These are phyloP conservation scores for Halictus rubicundus DNA, from an alignment of 1,140 invertebrate genomes.

Conservation along the genomic window DNA sequence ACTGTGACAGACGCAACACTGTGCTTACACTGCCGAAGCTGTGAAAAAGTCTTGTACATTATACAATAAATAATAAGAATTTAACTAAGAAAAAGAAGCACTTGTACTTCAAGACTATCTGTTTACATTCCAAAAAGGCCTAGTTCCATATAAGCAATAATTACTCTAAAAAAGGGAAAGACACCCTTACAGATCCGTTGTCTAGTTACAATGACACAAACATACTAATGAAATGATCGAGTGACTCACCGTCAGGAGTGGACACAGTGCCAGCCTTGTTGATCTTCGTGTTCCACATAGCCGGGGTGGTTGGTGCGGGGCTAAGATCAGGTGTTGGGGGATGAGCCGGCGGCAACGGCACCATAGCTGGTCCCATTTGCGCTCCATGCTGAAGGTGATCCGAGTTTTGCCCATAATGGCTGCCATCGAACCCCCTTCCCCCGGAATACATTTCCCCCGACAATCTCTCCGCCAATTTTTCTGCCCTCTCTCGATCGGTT, in stretches of 20 bases:
- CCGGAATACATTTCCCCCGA: constrained; percentile 74
- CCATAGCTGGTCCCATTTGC: constrained; percentile 69
- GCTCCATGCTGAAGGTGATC: constrained; percentile 72
- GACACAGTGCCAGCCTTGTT: constrained; percentile 82
- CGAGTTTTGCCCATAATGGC: constrained; percentile 70
- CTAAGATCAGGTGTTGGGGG: constrained; percentile 79
- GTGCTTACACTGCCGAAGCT: too few relatives aligned
- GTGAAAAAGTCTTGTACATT: too few relatives aligned
- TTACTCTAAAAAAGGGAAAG: too few relatives aligned
- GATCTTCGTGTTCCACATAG: constrained; percentile 82
- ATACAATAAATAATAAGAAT: too few relatives aligned
- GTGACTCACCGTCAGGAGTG: constrained; percentile 83
- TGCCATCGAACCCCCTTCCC: constrained; percentile 71
- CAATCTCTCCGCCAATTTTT: constrained; percentile 78
- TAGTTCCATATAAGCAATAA: too few relatives aligned
- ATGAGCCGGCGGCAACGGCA: constrained; percentile 69
- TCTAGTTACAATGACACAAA: not conserved
- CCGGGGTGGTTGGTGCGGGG: constrained; percentile 74
- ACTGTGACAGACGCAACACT: too few relatives aligned
- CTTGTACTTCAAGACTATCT: too few relatives aligned
- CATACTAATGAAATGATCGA: not conserved
- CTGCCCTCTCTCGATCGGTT: constrained; percentile 79
- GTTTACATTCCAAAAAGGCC: too few relatives aligned
- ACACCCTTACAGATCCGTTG: too few relatives aligned
- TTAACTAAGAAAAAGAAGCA: too few relatives aligned